Percentiles rank a stretch among this genome's conserved stretches.
Evolutionary conservation across 2,113 vertebrate genomes (phyloP).

Genomic region (Macquaria ambigua): DNA sequence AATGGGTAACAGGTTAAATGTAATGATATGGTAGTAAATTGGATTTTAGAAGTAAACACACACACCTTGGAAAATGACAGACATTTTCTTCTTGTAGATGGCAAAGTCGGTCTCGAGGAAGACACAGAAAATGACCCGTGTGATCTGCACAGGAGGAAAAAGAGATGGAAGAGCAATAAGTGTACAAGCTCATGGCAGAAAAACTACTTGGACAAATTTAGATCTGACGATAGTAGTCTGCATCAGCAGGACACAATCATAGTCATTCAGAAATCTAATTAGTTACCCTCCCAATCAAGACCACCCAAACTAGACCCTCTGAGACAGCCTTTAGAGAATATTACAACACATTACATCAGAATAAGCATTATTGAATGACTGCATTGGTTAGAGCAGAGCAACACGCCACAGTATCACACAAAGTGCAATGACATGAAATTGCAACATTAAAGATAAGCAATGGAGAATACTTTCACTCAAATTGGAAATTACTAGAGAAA

Average conservation of each 20-base stretch:
- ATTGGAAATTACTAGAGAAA: slow-evolving; percentile 38
- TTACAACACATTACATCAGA: slow-evolving; percentile 63
- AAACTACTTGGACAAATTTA: slow-evolving; percentile 42
- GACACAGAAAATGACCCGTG: slow-evolving; percentile 97
- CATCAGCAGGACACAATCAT: slow-evolving; percentile 37
- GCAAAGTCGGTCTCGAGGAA: slow-evolving; percentile 96
- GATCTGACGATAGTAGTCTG: slow-evolving; percentile 31
- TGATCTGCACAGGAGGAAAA: slow-evolving; percentile 87
- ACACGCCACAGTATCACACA: slow-evolving; percentile 28
- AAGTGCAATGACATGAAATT: slow-evolving; percentile 42
- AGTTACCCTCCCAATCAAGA: slow-evolving; percentile 55
- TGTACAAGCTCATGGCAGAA: slow-evolving; percentile 32
- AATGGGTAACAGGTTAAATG: slow-evolving; percentile 3
- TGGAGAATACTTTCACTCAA: slow-evolving; percentile 9
- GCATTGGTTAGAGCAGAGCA: slow-evolving; percentile 36
- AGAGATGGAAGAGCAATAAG: slow-evolving; percentile 57
- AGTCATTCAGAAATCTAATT: slow-evolving; percentile 58
- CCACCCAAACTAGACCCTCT: slow-evolving; percentile 41
- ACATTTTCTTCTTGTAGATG: slow-evolving; percentile 98
- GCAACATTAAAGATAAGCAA: slow-evolving; percentile 29
- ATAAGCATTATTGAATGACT: slow-evolving; percentile 41
- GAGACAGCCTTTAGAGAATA: slow-evolving; percentile 54
- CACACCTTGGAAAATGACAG: slow-evolving; percentile 91
- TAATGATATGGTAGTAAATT: neutral
- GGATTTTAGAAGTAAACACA: slow-evolving; percentile 3